Conservation (phyloP, 2,113 vertebrate species). For the Myrmophylax atrothorax region DNA sequence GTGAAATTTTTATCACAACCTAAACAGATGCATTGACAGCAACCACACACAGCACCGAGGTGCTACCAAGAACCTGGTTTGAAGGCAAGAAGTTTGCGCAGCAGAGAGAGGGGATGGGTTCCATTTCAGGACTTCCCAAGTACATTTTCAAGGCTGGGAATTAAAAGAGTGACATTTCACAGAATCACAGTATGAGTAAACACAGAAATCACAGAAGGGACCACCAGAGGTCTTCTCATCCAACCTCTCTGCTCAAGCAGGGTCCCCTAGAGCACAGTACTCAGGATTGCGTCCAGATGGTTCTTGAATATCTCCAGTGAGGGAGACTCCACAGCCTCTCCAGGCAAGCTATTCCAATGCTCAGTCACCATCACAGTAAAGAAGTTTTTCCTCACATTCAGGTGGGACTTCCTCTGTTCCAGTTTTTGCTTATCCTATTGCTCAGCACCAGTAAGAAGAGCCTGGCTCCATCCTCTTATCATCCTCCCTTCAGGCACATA, state of each 20-base stretch:
- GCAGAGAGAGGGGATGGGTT: neutral
- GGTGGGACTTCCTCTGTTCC: neutral
- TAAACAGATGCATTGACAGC: neutral
- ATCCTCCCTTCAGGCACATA: neutral
- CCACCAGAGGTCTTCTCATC: neutral
- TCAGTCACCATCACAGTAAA: neutral
- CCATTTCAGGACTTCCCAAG: neutral
- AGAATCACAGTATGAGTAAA: neutral
- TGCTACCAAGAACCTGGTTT: neutral
- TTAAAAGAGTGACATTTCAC: neutral
- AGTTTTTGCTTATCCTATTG: neutral
- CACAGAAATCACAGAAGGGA: neutral
- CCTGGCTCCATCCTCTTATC: neutral
- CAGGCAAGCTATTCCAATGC: neutral
- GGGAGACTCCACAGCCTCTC: neutral
- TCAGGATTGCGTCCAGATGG: neutral
- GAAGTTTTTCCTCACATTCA: neutral
- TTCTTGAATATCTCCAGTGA: neutral
- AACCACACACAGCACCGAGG: rapidly evolving
- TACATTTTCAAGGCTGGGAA: neutral
- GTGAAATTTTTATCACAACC: neutral
- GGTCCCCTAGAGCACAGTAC: neutral
- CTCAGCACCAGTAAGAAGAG: neutral
- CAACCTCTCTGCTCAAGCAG: neutral
- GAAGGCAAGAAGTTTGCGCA: neutral